Evolutionary conservation across 2,113 vertebrate genomes (phyloP), one percentile per base, ranked within the genome.

Genomic region (Sorex fumeus): DNA sequence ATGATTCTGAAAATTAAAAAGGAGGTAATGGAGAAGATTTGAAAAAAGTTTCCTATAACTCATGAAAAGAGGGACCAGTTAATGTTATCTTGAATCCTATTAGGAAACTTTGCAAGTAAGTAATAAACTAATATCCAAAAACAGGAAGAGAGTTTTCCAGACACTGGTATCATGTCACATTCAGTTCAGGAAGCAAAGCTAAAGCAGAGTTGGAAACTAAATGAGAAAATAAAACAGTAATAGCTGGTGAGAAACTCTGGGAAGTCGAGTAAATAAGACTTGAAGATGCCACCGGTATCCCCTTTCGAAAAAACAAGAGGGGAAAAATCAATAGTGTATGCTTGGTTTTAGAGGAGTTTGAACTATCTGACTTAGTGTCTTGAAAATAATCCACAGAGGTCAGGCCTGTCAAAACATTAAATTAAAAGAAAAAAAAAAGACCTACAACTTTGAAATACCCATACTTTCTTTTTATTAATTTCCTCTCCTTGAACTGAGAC

Each of bases 331-430:
- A 47, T 32, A 74, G 32, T 23, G 12, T 53, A 43, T 40, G 28
- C 45, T 53, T 91, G n/a, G 23, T 60, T 90, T 86, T 43, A 79
- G 67, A 67, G 34, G 64, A 30, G 6, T 64, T 60, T 91, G 13
- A 43, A 78, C 23, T 64, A 8, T 53, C 18, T 40, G 45, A 91
- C 34, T 69, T 53, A 90, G 23, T 32, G 15, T 78, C 34, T 50
- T 80, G 34, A 84, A 95, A 91, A 69, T 23, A 88, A 87, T 53
- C n/a, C 45, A 77, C 23, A 40, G 25, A n/a, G 23, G n/a, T 82
- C 19, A 69, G 50, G 28, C 34, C 18, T 53, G 21, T 40, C 64
- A 69, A 72, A 90, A 21, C 3, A 30, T 30, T 43, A 47, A 36
- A 21, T 66, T 66, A 40, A 36, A 66, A 66, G 36, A 88, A 8